phyloP scores from a whole-genome alignment of 2,113 vertebrate species.

The Nycticebus coucang region DNA sequence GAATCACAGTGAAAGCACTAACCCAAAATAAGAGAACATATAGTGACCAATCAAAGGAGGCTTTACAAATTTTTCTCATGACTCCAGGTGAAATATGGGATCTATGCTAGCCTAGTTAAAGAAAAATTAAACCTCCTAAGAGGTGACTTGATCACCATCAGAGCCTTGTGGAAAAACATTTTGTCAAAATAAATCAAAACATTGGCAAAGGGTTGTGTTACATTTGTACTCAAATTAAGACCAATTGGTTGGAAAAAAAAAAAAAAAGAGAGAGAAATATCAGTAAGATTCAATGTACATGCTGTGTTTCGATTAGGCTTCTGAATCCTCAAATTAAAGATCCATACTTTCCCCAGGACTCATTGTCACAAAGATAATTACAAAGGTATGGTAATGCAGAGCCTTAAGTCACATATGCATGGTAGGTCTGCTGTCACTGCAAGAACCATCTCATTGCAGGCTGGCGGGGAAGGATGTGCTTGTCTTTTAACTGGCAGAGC shows the following conservation, averaged over 20 bases:
- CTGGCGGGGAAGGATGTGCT: conserved; percentile 80
- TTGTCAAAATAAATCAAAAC: conserved; percentile 84
- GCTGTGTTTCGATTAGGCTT: conserved; percentile 76
- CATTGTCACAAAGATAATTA: conserved; percentile 82
- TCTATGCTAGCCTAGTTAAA: conserved; percentile 73
- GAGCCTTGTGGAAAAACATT: conserved; percentile 83
- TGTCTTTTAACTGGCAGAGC: conserved; percentile 78
- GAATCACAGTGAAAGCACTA: background rate
- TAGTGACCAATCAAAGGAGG: background rate
- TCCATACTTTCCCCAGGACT: conserved; percentile 74
- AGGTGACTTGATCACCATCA: conserved; percentile 79
- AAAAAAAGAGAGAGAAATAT: conserved; percentile 63
- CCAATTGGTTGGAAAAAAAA: conserved; percentile 79
- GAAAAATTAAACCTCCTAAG: conserved; percentile 77
- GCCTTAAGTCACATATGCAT: conserved; percentile 81
- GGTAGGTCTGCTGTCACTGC: conserved; percentile 83
- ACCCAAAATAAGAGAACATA: background rate
- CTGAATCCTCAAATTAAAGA: conserved; percentile 76
- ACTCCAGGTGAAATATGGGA: conserved; percentile 44
- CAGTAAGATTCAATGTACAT: conserved; percentile 79
- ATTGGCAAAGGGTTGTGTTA: conserved; percentile 79
- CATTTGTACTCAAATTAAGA: conserved; percentile 83
- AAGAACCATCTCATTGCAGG: conserved; percentile 78
- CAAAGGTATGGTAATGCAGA: conserved; percentile 83
- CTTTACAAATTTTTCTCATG: conserved; percentile 62